Evolutionary conservation across 2,113 vertebrate genomes (phyloP).

Genomic region (Ciconia stormi): DNA sequence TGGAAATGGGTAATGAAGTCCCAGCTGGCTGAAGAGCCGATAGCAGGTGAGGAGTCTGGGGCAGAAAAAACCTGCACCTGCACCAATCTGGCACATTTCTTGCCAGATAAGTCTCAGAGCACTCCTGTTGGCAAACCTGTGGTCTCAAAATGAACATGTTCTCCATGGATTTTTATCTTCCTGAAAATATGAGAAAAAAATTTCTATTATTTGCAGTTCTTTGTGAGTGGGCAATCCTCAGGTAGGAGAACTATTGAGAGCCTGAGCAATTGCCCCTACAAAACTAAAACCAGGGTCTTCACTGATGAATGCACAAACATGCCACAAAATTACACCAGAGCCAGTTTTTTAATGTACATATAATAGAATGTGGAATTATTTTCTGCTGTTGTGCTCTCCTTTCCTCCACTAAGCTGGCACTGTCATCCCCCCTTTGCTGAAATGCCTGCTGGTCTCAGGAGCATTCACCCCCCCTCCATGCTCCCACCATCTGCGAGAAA

Average conservation of each 20-base stretch:
- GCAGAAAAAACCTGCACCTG: no score
- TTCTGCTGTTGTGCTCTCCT: not conserved
- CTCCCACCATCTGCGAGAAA: not conserved
- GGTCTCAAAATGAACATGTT: not conserved
- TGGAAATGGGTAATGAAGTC: not conserved
- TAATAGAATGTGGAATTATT: not conserved
- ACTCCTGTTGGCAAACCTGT: not conserved
- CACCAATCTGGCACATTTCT: no score
- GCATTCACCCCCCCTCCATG: accelerated
- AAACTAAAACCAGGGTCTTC: not conserved
- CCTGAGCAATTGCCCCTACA: not conserved
- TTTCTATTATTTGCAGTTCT: not conserved
- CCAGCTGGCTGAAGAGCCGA: not conserved
- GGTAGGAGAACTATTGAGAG: not conserved
- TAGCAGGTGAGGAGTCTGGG: not conserved
- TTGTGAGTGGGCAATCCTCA: not conserved
- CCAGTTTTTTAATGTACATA: not conserved
- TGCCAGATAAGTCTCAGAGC: not conserved
- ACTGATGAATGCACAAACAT: not conserved
- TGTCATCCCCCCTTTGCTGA: not conserved
- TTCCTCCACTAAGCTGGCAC: not conserved
- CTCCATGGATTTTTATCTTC: not conserved
- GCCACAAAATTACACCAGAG: not conserved
- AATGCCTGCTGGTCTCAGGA: not conserved
- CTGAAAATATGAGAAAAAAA: not conserved